phyloP scores from a whole-genome alignment of 2,113 vertebrate species.

The Hippocampus mohnikei region DNA sequence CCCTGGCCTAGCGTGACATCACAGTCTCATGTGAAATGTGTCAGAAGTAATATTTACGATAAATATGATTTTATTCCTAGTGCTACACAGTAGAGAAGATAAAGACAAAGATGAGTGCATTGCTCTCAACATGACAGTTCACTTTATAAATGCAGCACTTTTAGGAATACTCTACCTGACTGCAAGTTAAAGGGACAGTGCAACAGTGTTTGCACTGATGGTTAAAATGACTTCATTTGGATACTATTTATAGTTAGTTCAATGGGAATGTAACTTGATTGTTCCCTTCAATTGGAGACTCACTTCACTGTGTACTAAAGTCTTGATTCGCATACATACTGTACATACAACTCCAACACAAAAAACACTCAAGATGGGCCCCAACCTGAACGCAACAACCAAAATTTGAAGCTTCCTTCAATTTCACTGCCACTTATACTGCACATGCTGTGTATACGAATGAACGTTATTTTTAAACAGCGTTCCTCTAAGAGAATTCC shows the following conservation, averaged over 20 bases:
- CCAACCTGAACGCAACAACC: too few species aligned
- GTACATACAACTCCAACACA: neutral
- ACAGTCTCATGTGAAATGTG: constrained; percentile 20
- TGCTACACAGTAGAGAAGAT: too few species aligned
- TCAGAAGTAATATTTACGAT: neutral
- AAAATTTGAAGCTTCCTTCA: too few species aligned
- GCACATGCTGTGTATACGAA: neutral
- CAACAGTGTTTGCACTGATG: neutral
- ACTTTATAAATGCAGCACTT: neutral
- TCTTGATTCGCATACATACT: neutral
- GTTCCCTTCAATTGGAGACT: too few species aligned
- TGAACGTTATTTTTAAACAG: neutral
- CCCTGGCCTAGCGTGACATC: constrained; percentile 20
- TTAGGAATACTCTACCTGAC: too few species aligned
- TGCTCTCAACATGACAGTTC: neutral
- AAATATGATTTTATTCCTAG: too few species aligned
- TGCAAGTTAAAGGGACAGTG: neutral
- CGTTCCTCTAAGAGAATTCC: neutral
- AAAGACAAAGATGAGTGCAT: neutral
- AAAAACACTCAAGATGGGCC: neutral
- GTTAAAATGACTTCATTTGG: too few species aligned
- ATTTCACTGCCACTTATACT: too few species aligned
- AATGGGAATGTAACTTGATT: too few species aligned
- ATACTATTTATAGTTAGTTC: too few species aligned
- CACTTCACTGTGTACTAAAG: neutral